These are phyloP conservation scores for Zingel zingel DNA, from an alignment of 2,113 vertebrate species.

Conservation along the genomic window DNA sequence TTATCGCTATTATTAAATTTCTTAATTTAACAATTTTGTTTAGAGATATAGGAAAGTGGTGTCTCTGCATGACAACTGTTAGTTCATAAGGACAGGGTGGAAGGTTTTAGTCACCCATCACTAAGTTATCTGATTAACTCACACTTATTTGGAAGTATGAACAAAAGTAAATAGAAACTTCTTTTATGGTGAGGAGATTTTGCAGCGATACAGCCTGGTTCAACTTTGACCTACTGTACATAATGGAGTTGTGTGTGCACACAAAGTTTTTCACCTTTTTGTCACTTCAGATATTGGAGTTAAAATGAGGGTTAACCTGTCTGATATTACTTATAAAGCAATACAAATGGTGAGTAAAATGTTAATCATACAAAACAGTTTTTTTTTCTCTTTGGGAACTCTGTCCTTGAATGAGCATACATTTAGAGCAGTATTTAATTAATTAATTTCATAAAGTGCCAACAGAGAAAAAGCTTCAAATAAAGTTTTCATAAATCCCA, in stretches of 20 bases:
- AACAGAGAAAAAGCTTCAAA: neutral
- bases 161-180: neutral
- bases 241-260: neutral
- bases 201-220: neutral
- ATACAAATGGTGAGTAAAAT: neutral
- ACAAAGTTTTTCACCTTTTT: neutral
- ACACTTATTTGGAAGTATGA: neutral
- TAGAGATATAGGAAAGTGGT: neutral
- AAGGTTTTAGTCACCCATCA: neutral
- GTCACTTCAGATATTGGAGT: neutral
- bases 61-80: neutral
- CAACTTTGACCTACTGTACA: neutral
- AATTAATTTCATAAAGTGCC: neutral
- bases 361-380: neutral
- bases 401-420: neutral
- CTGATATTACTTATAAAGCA: neutral
- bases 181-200: neutral
- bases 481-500: neutral
- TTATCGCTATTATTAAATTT: neutral
- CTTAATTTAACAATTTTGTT: neutral
- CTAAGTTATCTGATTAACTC: neutral
- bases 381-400: neutral
- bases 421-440: neutral
- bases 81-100: neutral
- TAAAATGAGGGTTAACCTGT: neutral